Percentiles rank a stretch among this genome's conserved stretches.
phyloP scores from a whole-genome alignment of 2,888 invertebrate genomes.

The Mechanitis messenoides region DNA sequence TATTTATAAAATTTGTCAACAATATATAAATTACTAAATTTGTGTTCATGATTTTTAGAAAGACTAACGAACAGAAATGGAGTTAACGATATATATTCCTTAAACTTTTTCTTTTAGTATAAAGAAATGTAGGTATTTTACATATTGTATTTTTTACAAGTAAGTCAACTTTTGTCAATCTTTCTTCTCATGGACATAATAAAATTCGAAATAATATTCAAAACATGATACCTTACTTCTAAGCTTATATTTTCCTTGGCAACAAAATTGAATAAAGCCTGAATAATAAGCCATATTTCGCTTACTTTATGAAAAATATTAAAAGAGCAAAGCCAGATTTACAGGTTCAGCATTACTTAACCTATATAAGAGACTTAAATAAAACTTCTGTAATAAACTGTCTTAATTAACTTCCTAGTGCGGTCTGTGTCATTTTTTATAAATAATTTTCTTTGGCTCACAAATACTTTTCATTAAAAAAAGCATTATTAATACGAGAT shows the following conservation, averaged over 20 bases:
- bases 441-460: neutral
- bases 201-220: neutral
- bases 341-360: conserved; percentile 12
- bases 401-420: conserved; percentile 29
- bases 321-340: conserved; percentile 14
- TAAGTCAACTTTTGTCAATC: too few relatives aligned
- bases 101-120: too few relatives aligned
- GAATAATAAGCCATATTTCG: conserved; percentile 19
- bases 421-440: conserved; percentile 11
- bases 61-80: too few relatives aligned
- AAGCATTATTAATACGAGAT: too few relatives aligned
- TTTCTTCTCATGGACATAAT: neutral
- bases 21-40: too few relatives aligned
- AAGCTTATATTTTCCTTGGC: neutral
- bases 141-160: too few relatives aligned
- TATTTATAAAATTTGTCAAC: too few relatives aligned
- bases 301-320: conserved; percentile 18
- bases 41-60: too few relatives aligned
- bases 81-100: too few relatives aligned
- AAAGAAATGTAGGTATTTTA: too few relatives aligned
- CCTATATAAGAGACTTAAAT: conserved; percentile 21
- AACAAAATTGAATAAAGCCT: conserved; percentile 8
- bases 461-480: neutral
- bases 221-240: neutral
- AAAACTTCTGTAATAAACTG: conserved; percentile 26